These are phyloP conservation scores for Fratercula arctica DNA, from an alignment of 2,797 vertebrate genomes.

Conservation along the genomic window DNA sequence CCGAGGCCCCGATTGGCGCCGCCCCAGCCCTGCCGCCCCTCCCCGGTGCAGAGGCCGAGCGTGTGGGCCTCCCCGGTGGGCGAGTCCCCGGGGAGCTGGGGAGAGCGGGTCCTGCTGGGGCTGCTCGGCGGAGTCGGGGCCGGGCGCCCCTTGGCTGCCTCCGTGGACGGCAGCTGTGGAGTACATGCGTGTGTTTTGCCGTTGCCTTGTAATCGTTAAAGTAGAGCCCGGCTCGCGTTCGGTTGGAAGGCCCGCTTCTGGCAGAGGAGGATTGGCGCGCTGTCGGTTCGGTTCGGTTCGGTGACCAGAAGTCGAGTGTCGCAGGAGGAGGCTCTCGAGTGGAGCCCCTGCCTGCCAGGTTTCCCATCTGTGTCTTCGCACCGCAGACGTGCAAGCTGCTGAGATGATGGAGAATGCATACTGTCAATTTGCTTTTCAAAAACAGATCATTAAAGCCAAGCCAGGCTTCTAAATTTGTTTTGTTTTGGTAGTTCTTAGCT, in stretches of 20 bases:
- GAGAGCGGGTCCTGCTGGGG: background rate
- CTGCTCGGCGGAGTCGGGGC: background rate
- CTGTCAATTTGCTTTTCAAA: background rate
- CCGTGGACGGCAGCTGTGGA: fast-evolving
- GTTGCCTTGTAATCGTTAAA: fast-evolving
- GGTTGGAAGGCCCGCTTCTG: background rate
- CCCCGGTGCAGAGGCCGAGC: background rate
- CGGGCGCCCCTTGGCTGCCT: background rate
- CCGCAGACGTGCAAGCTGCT: background rate
- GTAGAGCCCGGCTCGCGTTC: fast-evolving
- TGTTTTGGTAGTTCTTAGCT: background rate
- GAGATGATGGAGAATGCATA: background rate
- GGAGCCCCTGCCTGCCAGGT: background rate
- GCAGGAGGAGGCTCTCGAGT: background rate
- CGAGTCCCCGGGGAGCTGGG: background rate
- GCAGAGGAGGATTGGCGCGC: fast-evolving
- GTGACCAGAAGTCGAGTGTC: background rate
- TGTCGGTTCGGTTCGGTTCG: no score
- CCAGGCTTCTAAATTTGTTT: background rate
- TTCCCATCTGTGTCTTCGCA: background rate
- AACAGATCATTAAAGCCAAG: background rate
- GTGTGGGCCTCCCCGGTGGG: background rate
- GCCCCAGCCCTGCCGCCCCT: background rate
- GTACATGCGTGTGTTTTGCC: fast-evolving
- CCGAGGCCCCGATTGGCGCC: background rate